Evolutionary conservation across 2,888 invertebrate species (phyloP).

Genomic region (Heteromyza rotundicornis): DNA sequence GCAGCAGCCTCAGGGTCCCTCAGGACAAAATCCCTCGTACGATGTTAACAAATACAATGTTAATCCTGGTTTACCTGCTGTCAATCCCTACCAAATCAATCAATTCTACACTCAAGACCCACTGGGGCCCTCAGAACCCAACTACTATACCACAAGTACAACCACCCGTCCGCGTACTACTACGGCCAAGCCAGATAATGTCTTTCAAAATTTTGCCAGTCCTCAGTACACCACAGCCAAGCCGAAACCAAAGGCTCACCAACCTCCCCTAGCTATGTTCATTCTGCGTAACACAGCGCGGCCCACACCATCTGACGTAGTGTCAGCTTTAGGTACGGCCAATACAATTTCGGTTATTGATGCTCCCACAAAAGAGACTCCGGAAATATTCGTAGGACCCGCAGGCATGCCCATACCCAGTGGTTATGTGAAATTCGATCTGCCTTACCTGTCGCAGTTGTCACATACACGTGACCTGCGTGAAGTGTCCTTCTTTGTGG

Average conservation of each 20-base stretch:
- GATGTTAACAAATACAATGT: conserved; percentile 53
- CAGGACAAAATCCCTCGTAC: conserved; percentile 38
- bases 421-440: conserved; percentile 79
- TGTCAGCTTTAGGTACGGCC: conserved; percentile 72
- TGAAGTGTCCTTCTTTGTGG: conserved; percentile 83
- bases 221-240: conserved; percentile 65
- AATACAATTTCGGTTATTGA: conserved; percentile 80
- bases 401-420: conserved; percentile 74
- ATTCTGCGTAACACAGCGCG: conserved; percentile 64
- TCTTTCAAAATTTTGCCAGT: conserved; percentile 49
- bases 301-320: conserved; percentile 73
- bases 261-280: conserved; percentile 84
- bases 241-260: conserved; percentile 74
- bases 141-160: conserved; percentile 44
- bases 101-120: conserved; percentile 61
- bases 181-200: conserved; percentile 49
- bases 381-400: conserved; percentile 83
- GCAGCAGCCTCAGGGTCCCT: conserved; percentile 43
- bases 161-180: conserved; percentile 53
- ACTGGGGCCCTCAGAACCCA: conserved; percentile 37
- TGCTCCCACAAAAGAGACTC: conserved; percentile 71
- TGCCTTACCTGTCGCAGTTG: conserved; percentile 76
- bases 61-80: conserved; percentile 52
- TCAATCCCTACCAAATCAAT: conserved; percentile 63
- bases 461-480: conserved; percentile 68